phyloP scores from a whole-genome alignment of 1,140 invertebrate genomes.

The Cephus cinctus region DNA sequence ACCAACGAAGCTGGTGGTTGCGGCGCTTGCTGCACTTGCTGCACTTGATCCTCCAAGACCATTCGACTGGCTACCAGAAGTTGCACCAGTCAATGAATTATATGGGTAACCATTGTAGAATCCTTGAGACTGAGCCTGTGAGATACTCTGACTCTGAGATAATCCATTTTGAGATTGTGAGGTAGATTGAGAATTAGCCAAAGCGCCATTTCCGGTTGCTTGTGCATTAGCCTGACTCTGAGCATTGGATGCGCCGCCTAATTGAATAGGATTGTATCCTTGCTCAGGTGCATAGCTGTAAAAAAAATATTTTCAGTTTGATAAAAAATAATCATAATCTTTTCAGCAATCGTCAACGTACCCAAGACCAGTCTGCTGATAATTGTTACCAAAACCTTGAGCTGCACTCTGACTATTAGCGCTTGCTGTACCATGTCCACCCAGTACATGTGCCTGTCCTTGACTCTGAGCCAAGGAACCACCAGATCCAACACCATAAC shows the following conservation, averaged over 20 bases:
- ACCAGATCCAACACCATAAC: not conserved
- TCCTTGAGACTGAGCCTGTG: slow-evolving; percentile 13
- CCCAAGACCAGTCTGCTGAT: not conserved
- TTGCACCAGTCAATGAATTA: slow-evolving; percentile 3
- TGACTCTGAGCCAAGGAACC: not conserved
- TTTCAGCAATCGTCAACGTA: not conserved
- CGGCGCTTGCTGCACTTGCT: slow-evolving; percentile 15
- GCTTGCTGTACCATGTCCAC: not conserved
- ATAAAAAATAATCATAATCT: not conserved
- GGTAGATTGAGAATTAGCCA: slow-evolving; percentile 10
- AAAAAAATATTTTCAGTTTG: not conserved
- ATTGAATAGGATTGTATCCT: not conserved
- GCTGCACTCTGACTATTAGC: not conserved
- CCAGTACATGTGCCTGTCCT: not conserved
- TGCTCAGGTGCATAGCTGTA: not conserved
- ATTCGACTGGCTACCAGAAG: slow-evolving; percentile 4
- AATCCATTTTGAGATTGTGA: slow-evolving; percentile 5
- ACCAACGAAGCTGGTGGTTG: slow-evolving; percentile 14
- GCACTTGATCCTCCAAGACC: slow-evolving; percentile 11
- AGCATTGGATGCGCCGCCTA: not conserved
- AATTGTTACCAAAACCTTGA: not conserved
- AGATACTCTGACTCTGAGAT: slow-evolving; percentile 8
- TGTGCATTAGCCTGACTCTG: slow-evolving; percentile 9
- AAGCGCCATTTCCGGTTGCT: slow-evolving; percentile 1
- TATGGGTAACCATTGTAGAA: slow-evolving; percentile 1